Evolutionary conservation across 2,113 vertebrate genomes (phyloP).

Genomic region (Galbula dea): DNA sequence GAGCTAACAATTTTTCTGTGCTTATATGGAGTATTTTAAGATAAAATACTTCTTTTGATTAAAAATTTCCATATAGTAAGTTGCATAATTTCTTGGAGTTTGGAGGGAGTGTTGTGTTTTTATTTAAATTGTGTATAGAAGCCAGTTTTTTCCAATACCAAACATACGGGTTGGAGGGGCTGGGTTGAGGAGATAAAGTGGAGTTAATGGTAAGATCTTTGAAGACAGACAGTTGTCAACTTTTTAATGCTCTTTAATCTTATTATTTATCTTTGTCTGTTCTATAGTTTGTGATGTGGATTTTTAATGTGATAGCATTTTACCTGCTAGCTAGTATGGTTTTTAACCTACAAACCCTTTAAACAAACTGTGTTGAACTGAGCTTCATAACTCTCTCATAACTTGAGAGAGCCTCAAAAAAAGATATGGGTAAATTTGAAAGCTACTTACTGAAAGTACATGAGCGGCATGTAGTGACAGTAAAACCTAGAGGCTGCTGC

Average conservation of each 20-base stretch:
- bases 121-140: background rate
- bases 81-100: background rate
- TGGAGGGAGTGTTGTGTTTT: background rate
- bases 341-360: background rate
- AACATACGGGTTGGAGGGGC: background rate
- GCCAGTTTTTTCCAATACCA: background rate
- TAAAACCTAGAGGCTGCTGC: background rate
- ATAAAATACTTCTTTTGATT: background rate
- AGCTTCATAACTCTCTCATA: background rate
- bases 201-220: background rate
- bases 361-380: background rate
- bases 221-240: background rate
- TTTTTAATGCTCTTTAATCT: background rate
- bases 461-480: background rate
- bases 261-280: background rate
- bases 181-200: background rate
- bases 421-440: background rate
- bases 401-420: background rate
- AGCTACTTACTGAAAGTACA: background rate
- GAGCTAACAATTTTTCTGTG: background rate
- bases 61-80: background rate
- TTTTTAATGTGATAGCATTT: background rate
- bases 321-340: background rate
- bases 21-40: background rate
- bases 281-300: background rate